Conservation (phyloP, 2,888 invertebrate genomes). For the Cheilosia vulpina region DNA sequence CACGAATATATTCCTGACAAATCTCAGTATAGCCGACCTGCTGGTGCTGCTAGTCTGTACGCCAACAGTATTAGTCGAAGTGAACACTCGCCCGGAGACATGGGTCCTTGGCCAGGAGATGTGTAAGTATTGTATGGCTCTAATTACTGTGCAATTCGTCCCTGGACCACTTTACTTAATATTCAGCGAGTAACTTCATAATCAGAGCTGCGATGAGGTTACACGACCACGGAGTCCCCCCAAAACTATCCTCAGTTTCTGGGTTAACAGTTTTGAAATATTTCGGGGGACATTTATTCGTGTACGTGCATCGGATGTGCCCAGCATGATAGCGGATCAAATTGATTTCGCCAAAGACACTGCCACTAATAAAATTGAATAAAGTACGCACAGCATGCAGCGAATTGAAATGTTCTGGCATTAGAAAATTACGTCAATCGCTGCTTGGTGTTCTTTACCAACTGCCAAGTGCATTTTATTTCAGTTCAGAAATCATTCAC, state of each 20-base stretch:
- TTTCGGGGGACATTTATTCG: conserved; percentile 4
- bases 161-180: conserved; percentile 41
- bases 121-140: conserved; percentile 89
- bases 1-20: conserved; percentile 97
- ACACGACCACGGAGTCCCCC: conserved; percentile 1
- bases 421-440: conserved; percentile 36
- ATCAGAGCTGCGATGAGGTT: conserved; percentile 58
- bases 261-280: conserved; percentile 62
- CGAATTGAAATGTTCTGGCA: conserved; percentile 32
- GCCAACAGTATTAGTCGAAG: conserved; percentile 96
- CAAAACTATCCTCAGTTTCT: conserved; percentile 6
- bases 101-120: conserved; percentile 96
- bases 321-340: conserved; percentile 42
- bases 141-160: conserved; percentile 36
- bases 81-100: conserved; percentile 94
- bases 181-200: conserved; percentile 48
- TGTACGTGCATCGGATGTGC: conserved; percentile 17
- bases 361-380: conserved; percentile 47
- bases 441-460: conserved; percentile 1
- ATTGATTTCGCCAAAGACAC: conserved; percentile 57
- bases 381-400: conserved; percentile 21
- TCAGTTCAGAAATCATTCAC: conserved; percentile 1
- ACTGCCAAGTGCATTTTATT: conserved; percentile 49
- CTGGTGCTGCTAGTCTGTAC: conserved; percentile 96
- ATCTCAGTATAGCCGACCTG: conserved; percentile 95